A percentile compares a stretch with the other conserved stretches of the same genome.
Conservation (phyloP, 2,113 vertebrate genomes). For the Parus major region DNA sequence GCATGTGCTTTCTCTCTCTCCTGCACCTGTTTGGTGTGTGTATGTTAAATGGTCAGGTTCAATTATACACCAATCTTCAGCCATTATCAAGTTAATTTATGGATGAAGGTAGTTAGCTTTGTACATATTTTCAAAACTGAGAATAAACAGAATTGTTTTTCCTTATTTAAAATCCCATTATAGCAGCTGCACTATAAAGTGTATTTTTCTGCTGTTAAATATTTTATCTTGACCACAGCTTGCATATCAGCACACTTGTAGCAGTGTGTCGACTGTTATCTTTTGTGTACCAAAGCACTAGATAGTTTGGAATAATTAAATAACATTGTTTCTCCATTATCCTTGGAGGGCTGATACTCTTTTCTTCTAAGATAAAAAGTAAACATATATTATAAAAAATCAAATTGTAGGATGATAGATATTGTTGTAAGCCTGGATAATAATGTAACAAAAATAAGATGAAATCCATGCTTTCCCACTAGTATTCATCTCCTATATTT, state of each 20-base stretch:
- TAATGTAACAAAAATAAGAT: slow-evolving; percentile 61
- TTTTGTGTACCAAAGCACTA: slow-evolving; percentile 56
- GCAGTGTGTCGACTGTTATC: slow-evolving; percentile 69
- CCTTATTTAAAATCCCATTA: slow-evolving; percentile 49
- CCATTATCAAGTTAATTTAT: not conserved
- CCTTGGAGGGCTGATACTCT: slow-evolving; percentile 36
- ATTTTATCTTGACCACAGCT: slow-evolving; percentile 70
- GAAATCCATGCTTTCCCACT: slow-evolving; percentile 26
- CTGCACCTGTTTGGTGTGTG: not conserved
- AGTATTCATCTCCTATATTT: slow-evolving; percentile 15
- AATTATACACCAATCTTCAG: not conserved
- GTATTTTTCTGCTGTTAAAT: slow-evolving; percentile 59
- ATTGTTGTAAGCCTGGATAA: slow-evolving; percentile 50
- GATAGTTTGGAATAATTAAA: slow-evolving; percentile 74
- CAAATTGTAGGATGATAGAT: slow-evolving; percentile 64
- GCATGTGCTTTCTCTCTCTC: not conserved
- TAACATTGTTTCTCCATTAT: slow-evolving; percentile 20
- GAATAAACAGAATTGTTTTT: slow-evolving; percentile 7
- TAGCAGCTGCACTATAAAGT: slow-evolving; percentile 33
- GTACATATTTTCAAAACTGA: not conserved
- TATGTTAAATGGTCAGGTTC: not conserved
- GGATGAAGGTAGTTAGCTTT: not conserved
- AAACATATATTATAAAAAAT: slow-evolving; percentile 65
- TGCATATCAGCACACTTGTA: slow-evolving; percentile 62
- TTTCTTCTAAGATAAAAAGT: slow-evolving; percentile 71